These are phyloP conservation scores for Synanceia verrucosa DNA, from an alignment of 2,797 vertebrate genomes.

Conservation along the genomic window DNA sequence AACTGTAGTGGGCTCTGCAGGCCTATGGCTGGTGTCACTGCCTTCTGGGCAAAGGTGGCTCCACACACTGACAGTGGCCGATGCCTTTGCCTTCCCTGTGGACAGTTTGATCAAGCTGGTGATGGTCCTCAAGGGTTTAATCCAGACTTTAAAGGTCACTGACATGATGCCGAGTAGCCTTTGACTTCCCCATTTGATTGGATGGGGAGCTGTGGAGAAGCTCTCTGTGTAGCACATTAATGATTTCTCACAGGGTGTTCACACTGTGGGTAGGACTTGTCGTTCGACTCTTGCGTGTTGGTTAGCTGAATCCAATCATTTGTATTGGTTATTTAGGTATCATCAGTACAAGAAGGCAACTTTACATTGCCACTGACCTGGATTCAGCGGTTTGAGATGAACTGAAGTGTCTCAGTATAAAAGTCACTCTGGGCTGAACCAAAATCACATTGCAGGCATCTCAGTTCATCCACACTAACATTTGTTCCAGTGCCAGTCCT, in stretches of 20 bases:
- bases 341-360: background rate
- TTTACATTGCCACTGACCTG: too few species aligned
- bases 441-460: background rate
- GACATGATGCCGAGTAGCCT: slow-evolving; percentile 44
- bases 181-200: slow-evolving; percentile 4
- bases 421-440: background rate
- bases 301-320: background rate
- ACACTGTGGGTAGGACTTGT: slow-evolving; percentile 38
- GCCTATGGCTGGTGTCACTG: background rate
- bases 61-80: background rate
- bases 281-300: background rate
- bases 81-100: slow-evolving; percentile 27
- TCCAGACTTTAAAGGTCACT: slow-evolving; percentile 31
- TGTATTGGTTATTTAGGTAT: slow-evolving; percentile 14
- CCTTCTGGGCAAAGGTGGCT: background rate
- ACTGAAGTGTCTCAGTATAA: background rate
- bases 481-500: too few species aligned
- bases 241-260: slow-evolving; percentile 44
- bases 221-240: slow-evolving; percentile 61
- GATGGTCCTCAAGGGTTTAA: slow-evolving; percentile 11
- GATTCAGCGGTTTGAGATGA: background rate
- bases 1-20: slow-evolving; percentile 16
- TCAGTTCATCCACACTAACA: background rate
- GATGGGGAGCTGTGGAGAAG: slow-evolving; percentile 23
- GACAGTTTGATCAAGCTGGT: slow-evolving; percentile 6